Conservation (phyloP, 2,113 vertebrate species). For the Odocoileus virginianus region DNA sequence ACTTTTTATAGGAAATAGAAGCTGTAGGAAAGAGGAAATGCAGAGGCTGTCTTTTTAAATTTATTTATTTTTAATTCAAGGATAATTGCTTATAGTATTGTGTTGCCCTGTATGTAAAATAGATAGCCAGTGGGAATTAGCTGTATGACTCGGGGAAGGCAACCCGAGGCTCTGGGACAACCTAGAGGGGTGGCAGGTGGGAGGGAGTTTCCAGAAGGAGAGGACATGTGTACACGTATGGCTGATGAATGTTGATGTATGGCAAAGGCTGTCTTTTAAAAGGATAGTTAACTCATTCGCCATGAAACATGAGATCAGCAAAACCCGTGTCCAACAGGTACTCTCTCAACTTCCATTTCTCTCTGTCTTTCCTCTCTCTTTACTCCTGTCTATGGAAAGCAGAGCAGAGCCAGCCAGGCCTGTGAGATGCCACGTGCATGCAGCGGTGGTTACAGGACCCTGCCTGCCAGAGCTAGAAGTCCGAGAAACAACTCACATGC, state of each 20-base stretch:
- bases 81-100: background rate
- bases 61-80: background rate
- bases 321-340: background rate
- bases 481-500: conserved; percentile 36
- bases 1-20: conserved; percentile 39
- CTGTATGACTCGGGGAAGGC: background rate
- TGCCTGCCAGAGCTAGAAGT: conserved; percentile 37
- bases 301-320: background rate
- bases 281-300: conserved; percentile 4
- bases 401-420: conserved; percentile 10
- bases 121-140: background rate
- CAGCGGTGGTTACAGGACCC: conserved; percentile 13
- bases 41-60: background rate
- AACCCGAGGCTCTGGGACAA: background rate
- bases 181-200: background rate
- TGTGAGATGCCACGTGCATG: background rate
- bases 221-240: background rate
- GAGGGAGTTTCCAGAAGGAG: background rate
- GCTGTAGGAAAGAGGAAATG: conserved; percentile 1
- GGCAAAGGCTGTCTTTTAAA: background rate
- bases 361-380: background rate
- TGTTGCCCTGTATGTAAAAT: background rate
- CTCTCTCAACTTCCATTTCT: background rate
- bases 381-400: background rate
- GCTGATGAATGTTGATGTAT: background rate